Evolutionary conservation across 2,888 invertebrate genomes (phyloP).

Genomic region (Leptopilina myrica): DNA sequence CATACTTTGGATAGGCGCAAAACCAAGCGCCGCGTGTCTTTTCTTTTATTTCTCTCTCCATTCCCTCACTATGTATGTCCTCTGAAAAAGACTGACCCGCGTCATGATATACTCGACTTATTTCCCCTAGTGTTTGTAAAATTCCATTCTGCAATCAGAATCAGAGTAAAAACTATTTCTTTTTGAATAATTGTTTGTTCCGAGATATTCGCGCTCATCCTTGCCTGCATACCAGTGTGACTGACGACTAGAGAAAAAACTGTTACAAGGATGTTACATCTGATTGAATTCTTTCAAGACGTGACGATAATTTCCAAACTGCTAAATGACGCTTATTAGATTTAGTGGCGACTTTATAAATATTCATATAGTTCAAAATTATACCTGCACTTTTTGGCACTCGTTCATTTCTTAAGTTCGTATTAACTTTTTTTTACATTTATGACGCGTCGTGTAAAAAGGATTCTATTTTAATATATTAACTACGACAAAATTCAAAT

Average conservation of each 20-base stretch:
- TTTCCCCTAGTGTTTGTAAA: constrained; percentile 29
- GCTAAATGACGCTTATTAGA: constrained; percentile 30
- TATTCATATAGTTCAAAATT: neutral
- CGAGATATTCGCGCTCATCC: constrained; percentile 18
- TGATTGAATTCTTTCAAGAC: constrained; percentile 34
- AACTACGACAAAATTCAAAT: too few relatives aligned
- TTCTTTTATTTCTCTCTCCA: constrained; percentile 31
- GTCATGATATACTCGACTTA: constrained; percentile 26
- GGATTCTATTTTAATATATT: too few relatives aligned
- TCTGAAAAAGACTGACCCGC: neutral
- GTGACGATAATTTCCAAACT: constrained; percentile 38
- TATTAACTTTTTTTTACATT: too few relatives aligned
- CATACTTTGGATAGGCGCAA: constrained; percentile 48
- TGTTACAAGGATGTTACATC: constrained; percentile 40
- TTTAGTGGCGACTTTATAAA: constrained; percentile 11
- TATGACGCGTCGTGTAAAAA: too few relatives aligned
- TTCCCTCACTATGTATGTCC: too few relatives aligned
- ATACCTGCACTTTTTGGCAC: too few relatives aligned
- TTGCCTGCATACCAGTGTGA: neutral
- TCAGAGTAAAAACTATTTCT: constrained; percentile 1
- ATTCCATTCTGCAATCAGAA: constrained; percentile 38
- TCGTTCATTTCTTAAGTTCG: too few relatives aligned
- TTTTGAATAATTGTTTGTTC: constrained; percentile 35
- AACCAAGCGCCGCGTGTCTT: constrained; percentile 44
- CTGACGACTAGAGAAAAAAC: constrained; percentile 27